Base-by-base conservation (phyloP, 2,888 invertebrate species). In the Stenurella melanura region DNA sequence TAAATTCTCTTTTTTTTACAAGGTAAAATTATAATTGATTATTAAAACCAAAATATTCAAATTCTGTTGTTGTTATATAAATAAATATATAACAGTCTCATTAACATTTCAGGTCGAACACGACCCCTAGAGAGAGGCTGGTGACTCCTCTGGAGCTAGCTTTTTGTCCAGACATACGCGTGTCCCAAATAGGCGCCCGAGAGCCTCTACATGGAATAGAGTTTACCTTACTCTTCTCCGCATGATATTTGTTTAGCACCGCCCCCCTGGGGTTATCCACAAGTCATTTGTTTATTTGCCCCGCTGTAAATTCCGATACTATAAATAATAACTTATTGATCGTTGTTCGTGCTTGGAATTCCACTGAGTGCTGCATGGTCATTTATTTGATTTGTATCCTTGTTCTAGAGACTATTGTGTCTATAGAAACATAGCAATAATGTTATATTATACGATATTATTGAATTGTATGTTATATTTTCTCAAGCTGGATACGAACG, bases 241-340 rank as follows among this genome's bases (percentile, higher is more conserved):
- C 86, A 83, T 85, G 86, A 87, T 82, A 85, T 87, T 87, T 86
- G 87, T 87, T 86, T 86, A 86, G 86, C 87, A 87, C 85, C 85
- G 81, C 85, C 84, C 82, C 87, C 86, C 82, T 54, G 86, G 83
- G 81, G 87, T 81, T 85, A 83, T 79, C 84, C 84, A 79, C 82
- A 83, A 83, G 85, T 87, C 86, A 87, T 88, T 88, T 88, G 87
- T 87, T 88, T 87, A 87, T 87, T 86, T 85, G 86, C 84, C 82
- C 82, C 77, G 82, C 80, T 84, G 83, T 85, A 86, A 85, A 87
- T 87, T 85, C 86, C 86, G 86, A 87, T 86, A 87, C 85, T 81
- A 88, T 88, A 88, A 88, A 88, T 87, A 87, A 87, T 87, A 84
- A 83, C 83, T 82, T 86, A 87, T 87, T 87, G 88, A 87, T 87